Evolutionary conservation across 2,797 vertebrate genomes (phyloP).

Genomic region (Enoplosus armatus): DNA sequence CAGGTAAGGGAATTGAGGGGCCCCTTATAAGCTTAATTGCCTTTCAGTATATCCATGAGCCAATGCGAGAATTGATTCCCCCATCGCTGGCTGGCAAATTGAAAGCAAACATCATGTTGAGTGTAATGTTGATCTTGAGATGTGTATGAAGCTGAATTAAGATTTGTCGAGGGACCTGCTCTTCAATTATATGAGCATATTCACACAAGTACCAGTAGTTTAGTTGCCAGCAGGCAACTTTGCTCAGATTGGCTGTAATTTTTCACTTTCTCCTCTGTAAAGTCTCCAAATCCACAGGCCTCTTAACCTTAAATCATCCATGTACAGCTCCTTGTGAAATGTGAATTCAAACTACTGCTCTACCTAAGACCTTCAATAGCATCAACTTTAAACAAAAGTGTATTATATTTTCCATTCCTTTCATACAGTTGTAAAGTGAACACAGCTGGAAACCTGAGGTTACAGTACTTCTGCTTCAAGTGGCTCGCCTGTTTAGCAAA

Average conservation of each 20-base stretch:
- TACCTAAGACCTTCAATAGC: not conserved
- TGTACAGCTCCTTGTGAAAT: not conserved
- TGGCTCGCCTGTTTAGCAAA: constrained; percentile 2
- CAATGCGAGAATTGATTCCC: constrained; percentile 36
- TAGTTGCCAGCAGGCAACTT: not conserved
- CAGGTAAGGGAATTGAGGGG: constrained; percentile 58
- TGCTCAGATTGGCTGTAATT: not conserved
- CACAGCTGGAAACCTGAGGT: not conserved
- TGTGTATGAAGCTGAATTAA: constrained; percentile 31
- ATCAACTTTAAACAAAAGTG: not conserved
- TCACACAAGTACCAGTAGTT: not conserved
- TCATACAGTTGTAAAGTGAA: not conserved
- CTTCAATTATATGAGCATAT: not conserved
- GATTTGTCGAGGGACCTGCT: not conserved
- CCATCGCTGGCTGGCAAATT: constrained; percentile 29
- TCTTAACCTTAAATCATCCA: not conserved
- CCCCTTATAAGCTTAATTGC: constrained; percentile 55
- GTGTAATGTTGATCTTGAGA: constrained; percentile 11
- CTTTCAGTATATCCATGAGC: constrained; percentile 50
- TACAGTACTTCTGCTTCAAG: constrained; percentile 1
- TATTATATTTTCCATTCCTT: not conserved
- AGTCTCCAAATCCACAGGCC: not conserved
- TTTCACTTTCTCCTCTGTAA: not conserved
- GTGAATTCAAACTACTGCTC: not conserved
- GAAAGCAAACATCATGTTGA: constrained; percentile 22